Percentiles rank a stretch among this genome's conserved stretches.
phyloP scores from a whole-genome alignment of 2,113 vertebrate genomes.

The Percopsis transmontana region DNA sequence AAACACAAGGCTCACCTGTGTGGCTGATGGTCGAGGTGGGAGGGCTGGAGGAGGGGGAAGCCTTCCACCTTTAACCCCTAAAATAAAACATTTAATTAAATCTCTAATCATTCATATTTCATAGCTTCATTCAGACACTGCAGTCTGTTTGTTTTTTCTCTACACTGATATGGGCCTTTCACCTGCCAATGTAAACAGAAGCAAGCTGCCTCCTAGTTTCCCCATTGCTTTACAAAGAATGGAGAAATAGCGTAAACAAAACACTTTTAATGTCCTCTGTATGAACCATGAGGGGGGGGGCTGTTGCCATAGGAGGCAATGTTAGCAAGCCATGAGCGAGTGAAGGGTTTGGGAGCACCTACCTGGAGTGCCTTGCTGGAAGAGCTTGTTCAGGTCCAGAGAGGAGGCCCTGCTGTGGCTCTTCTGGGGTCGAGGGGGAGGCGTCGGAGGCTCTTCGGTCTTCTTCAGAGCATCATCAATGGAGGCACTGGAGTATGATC shows the following conservation, averaged over 20 bases:
- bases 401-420: constrained; percentile 97
- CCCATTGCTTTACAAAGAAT: constrained; percentile 18
- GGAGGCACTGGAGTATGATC: constrained; percentile 95
- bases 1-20: constrained; percentile 81
- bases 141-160: background rate
- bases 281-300: background rate
- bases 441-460: constrained; percentile 91
- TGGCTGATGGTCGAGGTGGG: constrained; percentile 85
- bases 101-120: background rate
- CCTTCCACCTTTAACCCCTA: constrained; percentile 82
- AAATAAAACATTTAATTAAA: constrained; percentile 26
- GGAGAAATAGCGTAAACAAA: constrained; percentile 14
- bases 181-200: constrained; percentile 15
- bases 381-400: constrained; percentile 95
- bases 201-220: constrained; percentile 25
- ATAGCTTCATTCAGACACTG: constrained; percentile 4
- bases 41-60: constrained; percentile 87
- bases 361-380: constrained; percentile 90
- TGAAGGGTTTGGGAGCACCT: background rate
- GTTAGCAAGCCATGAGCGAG: background rate
- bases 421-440: constrained; percentile 93
- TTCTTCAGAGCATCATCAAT: constrained; percentile 94
- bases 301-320: background rate
- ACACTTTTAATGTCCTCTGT: constrained; percentile 2
- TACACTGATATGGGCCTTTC: constrained; percentile 3